Evolutionary conservation across 2,797 vertebrate species (phyloP).

Genomic region (Lerista edwardsae): DNA sequence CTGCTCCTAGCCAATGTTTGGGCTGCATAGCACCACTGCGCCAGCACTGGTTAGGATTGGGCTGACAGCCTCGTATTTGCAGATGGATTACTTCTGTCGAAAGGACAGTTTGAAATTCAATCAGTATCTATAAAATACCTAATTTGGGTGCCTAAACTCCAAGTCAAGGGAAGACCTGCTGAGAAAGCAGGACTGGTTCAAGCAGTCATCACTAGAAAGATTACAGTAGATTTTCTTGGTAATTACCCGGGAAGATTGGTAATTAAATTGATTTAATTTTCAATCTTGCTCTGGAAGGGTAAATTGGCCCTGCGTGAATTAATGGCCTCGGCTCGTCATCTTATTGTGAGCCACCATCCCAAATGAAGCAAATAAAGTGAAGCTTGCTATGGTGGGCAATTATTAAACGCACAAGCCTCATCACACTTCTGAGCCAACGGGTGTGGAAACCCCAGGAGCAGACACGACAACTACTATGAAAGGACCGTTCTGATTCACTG

Average conservation of each 20-base stretch:
- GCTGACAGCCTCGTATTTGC: neutral
- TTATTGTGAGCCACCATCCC: neutral
- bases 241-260: conserved; percentile 13
- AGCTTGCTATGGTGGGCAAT: neutral
- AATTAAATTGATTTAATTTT: conserved; percentile 35
- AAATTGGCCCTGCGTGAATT: conserved; percentile 36
- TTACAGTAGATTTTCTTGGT: conserved; percentile 19
- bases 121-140: neutral
- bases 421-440: neutral
- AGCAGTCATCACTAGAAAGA: conserved; percentile 6
- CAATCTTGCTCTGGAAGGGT: conserved; percentile 14
- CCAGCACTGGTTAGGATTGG: no score
- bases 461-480: neutral
- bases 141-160: neutral
- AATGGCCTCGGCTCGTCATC: neutral
- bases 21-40: no score
- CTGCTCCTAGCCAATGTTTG: no score
- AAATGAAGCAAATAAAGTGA: conserved; percentile 30
- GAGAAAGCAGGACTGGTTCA: neutral
- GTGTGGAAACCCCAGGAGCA: neutral
- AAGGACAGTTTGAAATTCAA: neutral
- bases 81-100: neutral
- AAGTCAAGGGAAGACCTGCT: neutral
- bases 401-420: conserved; percentile 2
- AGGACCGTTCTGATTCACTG: neutral